These are phyloP conservation scores for Tamandua tetradactyla DNA, from an alignment of 2,797 vertebrate species.

Conservation along the genomic window DNA sequence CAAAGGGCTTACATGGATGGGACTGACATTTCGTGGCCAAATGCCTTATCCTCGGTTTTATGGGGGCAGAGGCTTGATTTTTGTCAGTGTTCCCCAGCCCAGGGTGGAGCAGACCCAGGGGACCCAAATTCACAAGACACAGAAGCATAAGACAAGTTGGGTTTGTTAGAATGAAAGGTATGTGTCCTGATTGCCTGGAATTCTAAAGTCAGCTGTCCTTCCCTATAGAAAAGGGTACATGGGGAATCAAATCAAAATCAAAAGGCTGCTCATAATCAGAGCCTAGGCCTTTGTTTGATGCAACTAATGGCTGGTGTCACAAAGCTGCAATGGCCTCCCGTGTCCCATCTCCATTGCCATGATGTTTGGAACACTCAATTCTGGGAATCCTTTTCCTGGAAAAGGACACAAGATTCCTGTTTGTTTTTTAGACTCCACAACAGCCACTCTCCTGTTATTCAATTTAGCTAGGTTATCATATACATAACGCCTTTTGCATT, in stretches of 20 bases:
- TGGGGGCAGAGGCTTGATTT: not conserved
- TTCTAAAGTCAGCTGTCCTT: not conserved
- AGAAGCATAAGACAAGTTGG: not conserved
- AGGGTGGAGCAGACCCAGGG: not conserved
- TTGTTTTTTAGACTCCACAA: not conserved
- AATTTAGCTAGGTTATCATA: not conserved
- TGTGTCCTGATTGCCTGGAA: not conserved
- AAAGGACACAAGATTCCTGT: not conserved
- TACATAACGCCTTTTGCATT: rapidly evolving
- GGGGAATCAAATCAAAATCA: not conserved
- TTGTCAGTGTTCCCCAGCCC: no score
- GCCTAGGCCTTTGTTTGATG: not conserved
- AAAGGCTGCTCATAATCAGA: not conserved
- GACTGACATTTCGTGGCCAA: not conserved
- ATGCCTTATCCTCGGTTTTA: not conserved
- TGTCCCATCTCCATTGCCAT: not conserved
- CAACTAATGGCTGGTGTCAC: not conserved
- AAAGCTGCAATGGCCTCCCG: not conserved
- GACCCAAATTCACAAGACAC: not conserved
- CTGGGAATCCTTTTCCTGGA: not conserved
- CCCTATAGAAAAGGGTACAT: not conserved
- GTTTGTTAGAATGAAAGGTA: not conserved
- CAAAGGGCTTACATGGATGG: not conserved
- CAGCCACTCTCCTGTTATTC: not conserved
- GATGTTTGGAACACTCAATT: not conserved